Conservation (phyloP, 2,113 vertebrate genomes). For the Corvus cornix region DNA sequence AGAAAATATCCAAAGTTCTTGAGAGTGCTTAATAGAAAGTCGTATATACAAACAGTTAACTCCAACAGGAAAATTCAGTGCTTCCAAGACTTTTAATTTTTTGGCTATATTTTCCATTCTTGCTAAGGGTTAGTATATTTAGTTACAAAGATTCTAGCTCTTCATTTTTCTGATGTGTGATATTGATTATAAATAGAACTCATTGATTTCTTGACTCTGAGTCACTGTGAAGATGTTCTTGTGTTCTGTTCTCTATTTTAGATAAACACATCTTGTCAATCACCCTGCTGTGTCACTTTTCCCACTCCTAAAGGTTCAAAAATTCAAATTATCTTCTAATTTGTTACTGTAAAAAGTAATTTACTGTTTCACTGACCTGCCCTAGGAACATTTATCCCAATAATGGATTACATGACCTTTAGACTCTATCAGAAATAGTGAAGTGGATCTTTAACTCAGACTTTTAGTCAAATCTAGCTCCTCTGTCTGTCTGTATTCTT, state of each 20-base stretch:
- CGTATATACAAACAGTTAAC: not conserved
- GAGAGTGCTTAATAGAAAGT: not conserved
- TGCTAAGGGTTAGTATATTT: not conserved
- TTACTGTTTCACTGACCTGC: conserved; percentile 14
- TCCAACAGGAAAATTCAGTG: not conserved
- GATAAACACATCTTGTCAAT: not conserved
- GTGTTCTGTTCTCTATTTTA: not conserved
- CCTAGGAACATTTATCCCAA: not conserved
- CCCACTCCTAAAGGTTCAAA: conserved; percentile 2
- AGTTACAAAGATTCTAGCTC: not conserved
- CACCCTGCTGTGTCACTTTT: not conserved
- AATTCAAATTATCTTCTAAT: conserved; percentile 20
- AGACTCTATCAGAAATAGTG: conserved; percentile 2
- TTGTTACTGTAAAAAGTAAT: not conserved
- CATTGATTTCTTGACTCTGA: not conserved
- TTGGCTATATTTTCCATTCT: not conserved
- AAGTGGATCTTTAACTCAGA: not conserved
- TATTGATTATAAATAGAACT: not conserved
- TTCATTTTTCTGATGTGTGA: not conserved
- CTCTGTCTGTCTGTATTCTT: not conserved
- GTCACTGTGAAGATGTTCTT: not conserved
- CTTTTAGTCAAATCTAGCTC: not conserved
- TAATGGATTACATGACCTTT: conserved; percentile 29
- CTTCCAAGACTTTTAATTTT: not conserved
- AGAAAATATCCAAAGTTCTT: not conserved